Base-by-base conservation (phyloP, 2,888 invertebrate species). In the Tenodera sinensis region DNA sequence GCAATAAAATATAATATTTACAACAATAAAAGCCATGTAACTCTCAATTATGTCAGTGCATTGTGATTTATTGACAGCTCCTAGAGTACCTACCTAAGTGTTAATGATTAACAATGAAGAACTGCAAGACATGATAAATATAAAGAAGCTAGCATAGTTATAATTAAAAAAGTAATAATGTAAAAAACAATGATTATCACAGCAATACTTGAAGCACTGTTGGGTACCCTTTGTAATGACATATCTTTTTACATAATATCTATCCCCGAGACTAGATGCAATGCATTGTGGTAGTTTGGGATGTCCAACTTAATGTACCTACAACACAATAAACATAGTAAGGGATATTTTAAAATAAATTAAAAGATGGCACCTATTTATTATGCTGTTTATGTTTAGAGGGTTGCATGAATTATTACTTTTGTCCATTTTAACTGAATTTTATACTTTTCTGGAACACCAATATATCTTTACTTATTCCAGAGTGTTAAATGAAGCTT, bases 31-130 rank as follows among this genome's bases (percentile, higher is more conserved):
- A 71, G 54, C 54, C 54, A 71, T 71, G 1, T 20, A 71, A 20
- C 54, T 54, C 54, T 71, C 54, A 71, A 71, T 71, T 71, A 25
- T 71, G 3, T 15, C 54, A 71, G 54, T 71, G 28, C 71, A 14
- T 83, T 83, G 87, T 87, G 87, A 87, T 87, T 87, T 87, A 87
- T 87, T 82, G 87, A 87, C 87, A 87, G 87, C 87, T 87, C 83
- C 87, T 83, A 83, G 34, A 87, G 87, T 87, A 42, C 42, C 42
- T 87, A 42, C 42, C 42, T 42, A 87, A 87, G 27, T 87, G 83
- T 87, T 87, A 87, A 82, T 83, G 42, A 83, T 25, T 86, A 82
- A 28, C 54, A 71, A 6, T 71, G 54, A 71, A 20, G 25, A 87
- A 87, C 54, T 71, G 82, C 87, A 87, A 30, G 54, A 83, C 42